Evolutionary conservation across 2,888 invertebrate genomes (phyloP), one percentile per base, ranked within the genome.

Genomic region (Toxonevra muliebris): DNA sequence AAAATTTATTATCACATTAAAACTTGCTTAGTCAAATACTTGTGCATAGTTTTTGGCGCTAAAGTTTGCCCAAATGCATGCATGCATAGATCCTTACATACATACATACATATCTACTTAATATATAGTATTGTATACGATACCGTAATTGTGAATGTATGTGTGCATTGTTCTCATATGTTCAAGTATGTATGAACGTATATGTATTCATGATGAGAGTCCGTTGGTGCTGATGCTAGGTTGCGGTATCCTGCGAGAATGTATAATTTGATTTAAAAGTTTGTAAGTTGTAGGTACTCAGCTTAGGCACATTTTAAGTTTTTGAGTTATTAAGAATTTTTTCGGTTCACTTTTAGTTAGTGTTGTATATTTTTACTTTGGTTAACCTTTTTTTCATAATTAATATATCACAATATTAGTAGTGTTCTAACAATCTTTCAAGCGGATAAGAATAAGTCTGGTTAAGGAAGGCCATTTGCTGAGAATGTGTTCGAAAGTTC

Each of bases 1-100:
- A 71, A 75, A 76, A 80, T 80, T 80, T 80, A 80, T 80, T 77
- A 77, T 74, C 71, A 73, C 76, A 79, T 79, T 79, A 80, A 77
- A 79, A 77, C 62, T 71, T 73, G 54, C 70, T 70, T 66, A 60
- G 41, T 30, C 62, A 67, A 68, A 65, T 52, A 66, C 64, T 62
- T 64, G 20, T 15, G 65, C 68, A 73, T 69, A 70, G 67, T 71
- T 71, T 67, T 65, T 50, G 66, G 58, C 66, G 71, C 71, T 66
- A 54, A 65, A 60, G 61, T 58, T 64, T 61, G 58, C 30, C 30
- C 30, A 30, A 30, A 30, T 30, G 30, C 30, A 30, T 30, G 7
- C 2, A 30, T 30, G 45, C 66, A 42, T 43, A 43, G 30, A 20
- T 30, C 57, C 17, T 12, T 41, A 30, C 45, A 57, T 15, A 19